Evolutionary conservation across 2,797 vertebrate species (phyloP), one percentile per base, ranked within the genome.

Genomic region (Tinamus major): DNA sequence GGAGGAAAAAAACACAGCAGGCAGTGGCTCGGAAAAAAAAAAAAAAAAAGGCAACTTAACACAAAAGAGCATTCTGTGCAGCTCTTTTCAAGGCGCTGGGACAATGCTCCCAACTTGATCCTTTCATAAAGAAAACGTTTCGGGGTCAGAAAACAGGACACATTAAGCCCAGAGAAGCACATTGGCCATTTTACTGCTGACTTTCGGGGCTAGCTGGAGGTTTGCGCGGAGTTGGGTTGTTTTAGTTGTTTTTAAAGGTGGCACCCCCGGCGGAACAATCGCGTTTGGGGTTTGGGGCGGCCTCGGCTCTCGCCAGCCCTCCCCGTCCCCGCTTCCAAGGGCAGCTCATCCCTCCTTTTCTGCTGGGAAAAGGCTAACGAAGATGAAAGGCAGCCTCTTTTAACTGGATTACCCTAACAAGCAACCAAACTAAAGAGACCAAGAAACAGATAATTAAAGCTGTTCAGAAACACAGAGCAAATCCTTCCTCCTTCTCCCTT

Each of bases 31-130:
- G 86, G n/a, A n/a, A 86, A 79, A 83, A 85, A 93, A 79, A 68
- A 69, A 79, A 97, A 93, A 95, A 93, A 95, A 93, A 97, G 95
- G 96, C 96, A 97, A 97, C 98, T 97, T 97, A 97, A 98, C 98
- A 99, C 98, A 99, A 99, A 99, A 98, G 98, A 98, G 97, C 98
- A 98, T 98, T 98, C 98, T 98, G 98, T 98, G 98, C 98, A 97
- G 97, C 98, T 98, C 98, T 98, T 99, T 99, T 99, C 98, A 98
- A 98, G 98, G 97, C 98, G 51, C 86, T 92, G 97, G 97, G 98
- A 98, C 97, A 98, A 98, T 98, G 97, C 97, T 96, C 97, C 97
- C 87, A 98, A 98, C 97, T 98, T 98, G 97, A 98, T 98, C 97
- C 98, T 98, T 98, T 98, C 98, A 98, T 98, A 98, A 98, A 98